A percentile compares a stretch with the other conserved stretches of the same genome.
These are phyloP conservation scores for Drosophila busckii DNA, from an alignment of 1,140 invertebrate species.

Conservation along the genomic window DNA sequence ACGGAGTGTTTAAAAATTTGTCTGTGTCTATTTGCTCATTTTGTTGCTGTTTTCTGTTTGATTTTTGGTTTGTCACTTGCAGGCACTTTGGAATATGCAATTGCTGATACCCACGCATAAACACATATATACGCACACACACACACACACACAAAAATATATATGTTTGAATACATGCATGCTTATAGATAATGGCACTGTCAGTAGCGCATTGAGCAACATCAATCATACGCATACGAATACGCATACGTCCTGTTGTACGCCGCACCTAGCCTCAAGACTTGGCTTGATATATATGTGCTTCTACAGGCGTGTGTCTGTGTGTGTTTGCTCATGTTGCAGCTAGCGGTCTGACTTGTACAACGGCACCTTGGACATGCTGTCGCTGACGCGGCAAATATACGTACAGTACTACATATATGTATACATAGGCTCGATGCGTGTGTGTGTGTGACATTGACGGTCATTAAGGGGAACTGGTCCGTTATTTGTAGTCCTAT, in stretches of 20 bases:
- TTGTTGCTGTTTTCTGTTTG: constrained; percentile 10
- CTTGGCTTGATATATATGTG: constrained; percentile 50
- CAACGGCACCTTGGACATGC: constrained; percentile 19
- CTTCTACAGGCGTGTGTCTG: constrained; percentile 15
- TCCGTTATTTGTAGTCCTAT: too few species aligned
- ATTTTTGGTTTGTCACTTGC: constrained; percentile 43
- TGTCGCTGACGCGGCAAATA: too few species aligned
- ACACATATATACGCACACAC: constrained; percentile 8
- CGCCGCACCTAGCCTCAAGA: constrained; percentile 38
- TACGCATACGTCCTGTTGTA: too few species aligned
- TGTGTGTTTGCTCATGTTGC: constrained; percentile 20
- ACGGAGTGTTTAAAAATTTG: too few species aligned
- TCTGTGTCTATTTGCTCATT: too few species aligned
- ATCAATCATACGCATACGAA: constrained; percentile 71
- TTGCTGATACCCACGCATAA: constrained; percentile 9
- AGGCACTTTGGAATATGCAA: too few species aligned
- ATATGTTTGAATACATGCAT: too few species aligned
- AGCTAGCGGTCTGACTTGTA: constrained; percentile 11
- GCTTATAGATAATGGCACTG: constrained; percentile 58
- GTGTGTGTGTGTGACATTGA: too few species aligned
- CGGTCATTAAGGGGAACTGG: too few species aligned
- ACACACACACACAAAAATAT: constrained; percentile 19
- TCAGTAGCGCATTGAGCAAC: constrained; percentile 57
- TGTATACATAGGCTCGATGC: too few species aligned
- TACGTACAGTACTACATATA: too few species aligned